These are phyloP conservation scores for Serranochromis macrocephalus DNA, from an alignment of 2,113 vertebrate genomes.

Conservation along the genomic window DNA sequence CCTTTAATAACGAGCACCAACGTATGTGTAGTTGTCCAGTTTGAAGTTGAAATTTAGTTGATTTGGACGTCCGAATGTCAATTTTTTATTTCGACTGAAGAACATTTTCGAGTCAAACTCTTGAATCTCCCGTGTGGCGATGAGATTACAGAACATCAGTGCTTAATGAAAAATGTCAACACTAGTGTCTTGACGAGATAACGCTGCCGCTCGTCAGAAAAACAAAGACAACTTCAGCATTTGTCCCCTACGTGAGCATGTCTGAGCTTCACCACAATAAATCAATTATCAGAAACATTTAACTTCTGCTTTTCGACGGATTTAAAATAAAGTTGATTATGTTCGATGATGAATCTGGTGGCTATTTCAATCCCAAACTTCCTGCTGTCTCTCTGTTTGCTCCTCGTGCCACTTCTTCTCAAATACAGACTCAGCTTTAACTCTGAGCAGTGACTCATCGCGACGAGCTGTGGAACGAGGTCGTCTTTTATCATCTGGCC, in stretches of 20 bases:
- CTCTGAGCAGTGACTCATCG: background rate
- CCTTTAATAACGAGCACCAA: background rate
- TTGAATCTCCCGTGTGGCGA: background rate
- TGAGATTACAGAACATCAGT: background rate
- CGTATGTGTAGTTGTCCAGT: accelerated
- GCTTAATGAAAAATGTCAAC: background rate
- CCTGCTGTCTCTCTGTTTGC: background rate
- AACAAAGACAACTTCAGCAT: background rate
- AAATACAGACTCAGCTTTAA: background rate
- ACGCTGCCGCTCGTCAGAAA: background rate
- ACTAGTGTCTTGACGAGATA: background rate
- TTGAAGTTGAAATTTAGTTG: background rate
- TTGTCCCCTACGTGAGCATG: background rate
- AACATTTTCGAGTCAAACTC: background rate
- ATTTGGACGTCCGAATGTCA: background rate
- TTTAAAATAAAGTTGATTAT: background rate
- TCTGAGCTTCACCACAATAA: background rate
- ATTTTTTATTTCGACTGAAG: accelerated
- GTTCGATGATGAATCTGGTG: background rate
- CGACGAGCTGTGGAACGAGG: background rate
- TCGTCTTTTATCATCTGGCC: background rate
- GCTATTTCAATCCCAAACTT: background rate
- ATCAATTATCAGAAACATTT: background rate
- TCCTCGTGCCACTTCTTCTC: background rate
- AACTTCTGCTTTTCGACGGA: background rate